Evolutionary conservation across 2,797 vertebrate species (phyloP).

Genomic region (Onychomys torridus): DNA sequence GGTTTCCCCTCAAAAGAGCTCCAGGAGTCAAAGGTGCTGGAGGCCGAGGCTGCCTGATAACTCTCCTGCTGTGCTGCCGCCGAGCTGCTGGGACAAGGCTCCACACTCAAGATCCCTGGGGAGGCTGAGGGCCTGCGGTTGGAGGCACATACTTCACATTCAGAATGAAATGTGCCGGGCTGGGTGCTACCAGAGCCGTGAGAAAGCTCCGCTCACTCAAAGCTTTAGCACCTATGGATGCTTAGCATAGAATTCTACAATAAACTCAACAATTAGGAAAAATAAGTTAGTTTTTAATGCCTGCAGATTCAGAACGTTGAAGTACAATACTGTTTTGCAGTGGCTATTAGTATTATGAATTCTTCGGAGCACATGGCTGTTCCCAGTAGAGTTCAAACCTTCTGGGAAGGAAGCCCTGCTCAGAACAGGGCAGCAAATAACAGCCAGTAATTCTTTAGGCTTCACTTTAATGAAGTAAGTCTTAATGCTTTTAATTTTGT

Average conservation of each 20-base stretch:
- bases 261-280: slow-evolving; percentile 80
- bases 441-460: neutral
- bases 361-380: slow-evolving; percentile 36
- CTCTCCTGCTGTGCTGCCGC: slow-evolving; percentile 79
- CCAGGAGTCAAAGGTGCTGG: slow-evolving; percentile 84
- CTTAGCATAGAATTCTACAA: slow-evolving; percentile 77
- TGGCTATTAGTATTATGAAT: neutral
- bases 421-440: slow-evolving; percentile 24
- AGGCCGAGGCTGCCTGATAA: slow-evolving; percentile 83
- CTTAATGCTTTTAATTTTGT: neutral
- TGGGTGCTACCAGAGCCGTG: slow-evolving; percentile 77
- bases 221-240: slow-evolving; percentile 51
- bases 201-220: slow-evolving; percentile 80
- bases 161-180: slow-evolving; percentile 82
- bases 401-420: slow-evolving; percentile 22
- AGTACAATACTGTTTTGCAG: slow-evolving; percentile 56
- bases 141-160: slow-evolving; percentile 85
- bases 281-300: slow-evolving; percentile 71
- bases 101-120: slow-evolving; percentile 80
- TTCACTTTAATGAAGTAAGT: slow-evolving; percentile 48
- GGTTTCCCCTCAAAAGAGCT: slow-evolving; percentile 85
- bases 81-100: slow-evolving; percentile 82
- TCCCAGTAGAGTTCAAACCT: slow-evolving; percentile 32
- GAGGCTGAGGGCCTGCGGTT: slow-evolving; percentile 84
- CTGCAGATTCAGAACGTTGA: slow-evolving; percentile 47